Evolutionary conservation across 2,888 invertebrate genomes (phyloP).

Genomic region (Therioaphis trifolii): DNA sequence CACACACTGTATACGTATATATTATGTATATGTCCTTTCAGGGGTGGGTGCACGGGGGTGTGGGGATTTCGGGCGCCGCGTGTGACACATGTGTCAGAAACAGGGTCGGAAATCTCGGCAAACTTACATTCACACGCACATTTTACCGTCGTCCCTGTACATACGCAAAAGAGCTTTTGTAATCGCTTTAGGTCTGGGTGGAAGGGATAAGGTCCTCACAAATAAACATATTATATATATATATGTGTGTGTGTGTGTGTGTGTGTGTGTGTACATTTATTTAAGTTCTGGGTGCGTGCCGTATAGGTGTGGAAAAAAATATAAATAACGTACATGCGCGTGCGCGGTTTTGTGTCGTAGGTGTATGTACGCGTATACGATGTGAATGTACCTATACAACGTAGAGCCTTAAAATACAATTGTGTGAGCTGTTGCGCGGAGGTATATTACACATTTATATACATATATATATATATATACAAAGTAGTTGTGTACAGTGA

Average conservation of each 20-base stretch:
- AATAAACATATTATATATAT: no score
- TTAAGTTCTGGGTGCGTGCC: neutral
- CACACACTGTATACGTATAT: neutral
- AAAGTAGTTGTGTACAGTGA: no score
- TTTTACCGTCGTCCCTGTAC: no score
- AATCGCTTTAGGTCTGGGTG: conserved; percentile 11
- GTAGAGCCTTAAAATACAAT: conserved; percentile 31
- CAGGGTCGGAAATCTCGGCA: conserved; percentile 61
- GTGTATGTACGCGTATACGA: no score
- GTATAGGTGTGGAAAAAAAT: conserved; percentile 36
- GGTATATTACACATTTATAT: conserved; percentile 17
- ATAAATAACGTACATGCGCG: neutral
- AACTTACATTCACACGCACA: conserved; percentile 4
- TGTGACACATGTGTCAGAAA: conserved; percentile 61
- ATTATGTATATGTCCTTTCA: neutral
- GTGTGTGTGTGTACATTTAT: no score
- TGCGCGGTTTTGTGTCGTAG: no score
- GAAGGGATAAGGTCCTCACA: neutral
- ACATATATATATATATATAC: no score
- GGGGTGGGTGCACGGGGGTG: neutral
- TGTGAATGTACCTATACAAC: neutral
- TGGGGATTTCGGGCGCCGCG: conserved; percentile 45
- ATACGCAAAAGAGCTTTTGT: conserved; percentile 44
- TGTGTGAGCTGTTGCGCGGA: neutral
- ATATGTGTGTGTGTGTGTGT: no score